phyloP scores from a whole-genome alignment of 2,888 invertebrate genomes.

The Drosophila infuscata region DNA sequence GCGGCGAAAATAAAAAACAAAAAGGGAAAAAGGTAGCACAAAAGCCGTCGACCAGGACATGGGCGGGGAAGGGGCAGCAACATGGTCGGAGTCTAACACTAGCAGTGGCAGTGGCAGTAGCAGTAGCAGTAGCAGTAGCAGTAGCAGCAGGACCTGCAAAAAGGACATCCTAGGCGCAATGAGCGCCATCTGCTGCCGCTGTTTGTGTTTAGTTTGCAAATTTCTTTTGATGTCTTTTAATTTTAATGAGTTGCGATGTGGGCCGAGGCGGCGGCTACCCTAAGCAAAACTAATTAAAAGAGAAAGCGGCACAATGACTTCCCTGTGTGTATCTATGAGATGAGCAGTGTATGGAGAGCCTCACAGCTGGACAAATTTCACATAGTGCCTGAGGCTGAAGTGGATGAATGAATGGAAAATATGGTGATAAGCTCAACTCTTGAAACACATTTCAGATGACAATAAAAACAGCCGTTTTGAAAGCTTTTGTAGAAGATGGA shows the following conservation, averaged over 20 bases:
- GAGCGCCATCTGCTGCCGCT: slow-evolving; percentile 40
- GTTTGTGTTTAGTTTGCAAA: slow-evolving; percentile 77
- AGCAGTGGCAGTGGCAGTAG: neutral
- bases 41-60: slow-evolving; percentile 41
- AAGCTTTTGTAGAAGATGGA: neutral
- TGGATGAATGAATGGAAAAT: neutral
- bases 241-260: slow-evolving; percentile 77
- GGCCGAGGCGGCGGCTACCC: slow-evolving; percentile 37
- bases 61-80: slow-evolving; percentile 44
- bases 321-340: slow-evolving; percentile 1
- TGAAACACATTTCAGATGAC: neutral
- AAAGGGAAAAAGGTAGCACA: slow-evolving; percentile 73
- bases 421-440: neutral
- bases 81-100: slow-evolving; percentile 20
- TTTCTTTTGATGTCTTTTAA: slow-evolving; percentile 81
- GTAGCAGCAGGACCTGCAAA: slow-evolving; percentile 38
- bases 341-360: slow-evolving; percentile 28
- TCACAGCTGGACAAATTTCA: neutral
- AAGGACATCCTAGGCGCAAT: slow-evolving; percentile 66
- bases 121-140: neutral
- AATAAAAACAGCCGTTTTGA: neutral
- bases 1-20: slow-evolving; percentile 44
- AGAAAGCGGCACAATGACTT: slow-evolving; percentile 32
- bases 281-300: slow-evolving; percentile 73
- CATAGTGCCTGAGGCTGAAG: neutral